Evolutionary conservation across 2,797 vertebrate genomes (phyloP).

Genomic region (Paguma larvata): DNA sequence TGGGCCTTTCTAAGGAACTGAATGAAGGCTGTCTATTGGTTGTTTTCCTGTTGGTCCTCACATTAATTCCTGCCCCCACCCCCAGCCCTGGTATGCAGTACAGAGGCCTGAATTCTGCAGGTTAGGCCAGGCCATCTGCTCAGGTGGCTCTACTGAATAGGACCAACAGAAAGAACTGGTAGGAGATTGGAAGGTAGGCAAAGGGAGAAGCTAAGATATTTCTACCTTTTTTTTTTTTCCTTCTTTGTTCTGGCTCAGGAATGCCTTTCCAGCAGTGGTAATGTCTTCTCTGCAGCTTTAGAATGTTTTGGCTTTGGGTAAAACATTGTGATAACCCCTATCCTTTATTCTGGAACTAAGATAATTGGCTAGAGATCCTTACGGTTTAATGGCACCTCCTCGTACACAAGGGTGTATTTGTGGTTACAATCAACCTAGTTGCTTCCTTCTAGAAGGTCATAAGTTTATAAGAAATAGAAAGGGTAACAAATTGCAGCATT

Average conservation of each 20-base stretch:
- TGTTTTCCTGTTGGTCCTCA: neutral
- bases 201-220: neutral
- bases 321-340: neutral
- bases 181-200: neutral
- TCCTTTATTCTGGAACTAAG: neutral
- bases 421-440: slow-evolving; percentile 8
- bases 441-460: slow-evolving; percentile 7
- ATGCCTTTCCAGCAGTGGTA: neutral
- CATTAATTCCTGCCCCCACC: neutral
- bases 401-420: neutral
- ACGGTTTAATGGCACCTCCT: neutral
- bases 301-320: neutral
- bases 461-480: slow-evolving; percentile 28
- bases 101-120: neutral
- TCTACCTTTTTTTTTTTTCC: neutral
- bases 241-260: neutral
- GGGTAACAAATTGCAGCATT: neutral
- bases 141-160: neutral
- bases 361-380: neutral
- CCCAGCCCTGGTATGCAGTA: neutral
- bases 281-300: neutral
- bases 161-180: neutral
- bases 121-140: neutral
- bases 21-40: neutral
- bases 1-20: slow-evolving; percentile 8